These are phyloP conservation scores for Callocephalon fimbriatum DNA, from an alignment of 2,113 vertebrate species.

Conservation along the genomic window DNA sequence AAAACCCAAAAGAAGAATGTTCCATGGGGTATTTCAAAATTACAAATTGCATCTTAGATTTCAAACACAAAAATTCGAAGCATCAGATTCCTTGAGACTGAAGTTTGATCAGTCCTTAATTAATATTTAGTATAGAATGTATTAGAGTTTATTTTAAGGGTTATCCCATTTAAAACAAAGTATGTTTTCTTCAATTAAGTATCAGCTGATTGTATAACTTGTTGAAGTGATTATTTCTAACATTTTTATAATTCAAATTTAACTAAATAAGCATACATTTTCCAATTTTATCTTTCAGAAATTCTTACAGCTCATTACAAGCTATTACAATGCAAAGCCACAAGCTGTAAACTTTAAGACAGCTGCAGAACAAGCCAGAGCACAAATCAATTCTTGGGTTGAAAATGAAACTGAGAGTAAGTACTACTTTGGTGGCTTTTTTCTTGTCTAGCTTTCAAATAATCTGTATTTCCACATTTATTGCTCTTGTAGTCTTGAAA, in stretches of 20 bases:
- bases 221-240: background rate
- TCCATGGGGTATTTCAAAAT: background rate
- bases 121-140: background rate
- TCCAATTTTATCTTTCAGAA: slow-evolving; percentile 63
- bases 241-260: background rate
- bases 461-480: background rate
- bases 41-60: background rate
- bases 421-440: background rate
- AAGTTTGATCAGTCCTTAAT: background rate
- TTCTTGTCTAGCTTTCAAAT: background rate
- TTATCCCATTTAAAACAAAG: background rate
- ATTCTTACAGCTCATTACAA: slow-evolving; percentile 60
- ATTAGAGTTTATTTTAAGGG: background rate
- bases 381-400: slow-evolving; percentile 75
- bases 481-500: background rate
- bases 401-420: slow-evolving; percentile 75
- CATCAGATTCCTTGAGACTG: background rate
- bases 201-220: background rate
- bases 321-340: slow-evolving; percentile 69
- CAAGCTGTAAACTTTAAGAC: slow-evolving; percentile 71
- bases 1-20: background rate
- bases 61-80: background rate
- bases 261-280: background rate
- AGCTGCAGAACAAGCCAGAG: slow-evolving; percentile 60
- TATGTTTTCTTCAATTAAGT: background rate